Conservation (phyloP, 2,113 vertebrate genomes). For the Leptodactylus fuscus region DNA sequence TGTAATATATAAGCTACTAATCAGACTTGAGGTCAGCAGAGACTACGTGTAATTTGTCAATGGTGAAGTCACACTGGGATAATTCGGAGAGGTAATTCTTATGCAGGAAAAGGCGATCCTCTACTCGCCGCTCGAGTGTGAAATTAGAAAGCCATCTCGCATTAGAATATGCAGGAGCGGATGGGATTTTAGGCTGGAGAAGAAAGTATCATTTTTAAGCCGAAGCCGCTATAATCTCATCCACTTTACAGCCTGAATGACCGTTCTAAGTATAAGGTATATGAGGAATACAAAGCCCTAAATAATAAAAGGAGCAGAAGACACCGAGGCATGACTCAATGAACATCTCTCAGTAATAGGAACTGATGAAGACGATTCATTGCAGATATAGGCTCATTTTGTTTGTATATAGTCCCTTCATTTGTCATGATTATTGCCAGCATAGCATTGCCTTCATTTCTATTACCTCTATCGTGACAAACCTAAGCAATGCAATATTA, state of each 20-base stretch:
- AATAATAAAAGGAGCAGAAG: slow-evolving; percentile 66
- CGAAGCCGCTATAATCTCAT: slow-evolving; percentile 67
- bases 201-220: slow-evolving; percentile 64
- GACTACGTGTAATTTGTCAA: slow-evolving; percentile 14
- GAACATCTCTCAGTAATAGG: slow-evolving; percentile 62
- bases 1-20: slow-evolving; percentile 46
- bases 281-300: slow-evolving; percentile 50
- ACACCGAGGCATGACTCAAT: slow-evolving; percentile 71
- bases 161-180: slow-evolving; percentile 63
- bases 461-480: not conserved
- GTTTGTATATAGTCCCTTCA: slow-evolving; percentile 30
- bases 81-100: slow-evolving; percentile 68
- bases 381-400: slow-evolving; percentile 49
- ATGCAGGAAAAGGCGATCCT: slow-evolving; percentile 63
- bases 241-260: slow-evolving; percentile 64
- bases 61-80: slow-evolving; percentile 59
- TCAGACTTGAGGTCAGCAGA: slow-evolving; percentile 39
- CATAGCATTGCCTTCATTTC: slow-evolving; percentile 46
- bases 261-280: slow-evolving; percentile 58
- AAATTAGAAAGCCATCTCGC: slow-evolving; percentile 72
- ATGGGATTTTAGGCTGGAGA: slow-evolving; percentile 65
- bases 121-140: slow-evolving; percentile 70
- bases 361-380: slow-evolving; percentile 62
- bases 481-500: slow-evolving; percentile 52
- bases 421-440: slow-evolving; percentile 48